Conservation (phyloP, 2,113 vertebrate genomes). For the Micronisus gabar region DNA sequence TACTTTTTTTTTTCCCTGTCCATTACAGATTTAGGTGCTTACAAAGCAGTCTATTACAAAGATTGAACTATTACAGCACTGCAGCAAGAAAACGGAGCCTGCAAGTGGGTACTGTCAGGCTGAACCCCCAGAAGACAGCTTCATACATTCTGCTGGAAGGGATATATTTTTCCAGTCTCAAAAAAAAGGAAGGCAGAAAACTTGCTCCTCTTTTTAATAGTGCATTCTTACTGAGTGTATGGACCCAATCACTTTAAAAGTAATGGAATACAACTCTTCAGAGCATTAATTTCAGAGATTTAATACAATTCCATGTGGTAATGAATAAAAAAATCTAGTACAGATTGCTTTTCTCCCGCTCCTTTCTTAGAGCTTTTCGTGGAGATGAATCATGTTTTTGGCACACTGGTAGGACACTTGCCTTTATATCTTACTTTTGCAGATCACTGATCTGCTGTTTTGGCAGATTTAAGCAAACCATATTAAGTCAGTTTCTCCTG, state of each 20-base stretch:
- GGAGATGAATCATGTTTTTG: conserved; percentile 18
- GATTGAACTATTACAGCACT: neutral
- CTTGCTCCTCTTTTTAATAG: neutral
- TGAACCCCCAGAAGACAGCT: neutral
- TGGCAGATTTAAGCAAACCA: neutral
- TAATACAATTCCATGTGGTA: neutral
- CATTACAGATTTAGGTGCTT: neutral
- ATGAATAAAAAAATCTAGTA: neutral
- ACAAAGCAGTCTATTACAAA: neutral
- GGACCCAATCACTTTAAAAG: neutral
- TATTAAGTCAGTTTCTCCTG: neutral
- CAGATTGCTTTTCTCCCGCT: neutral
- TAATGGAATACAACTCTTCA: neutral
- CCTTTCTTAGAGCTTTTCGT: neutral
- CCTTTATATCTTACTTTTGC: conserved; percentile 9
- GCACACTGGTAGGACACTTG: neutral
- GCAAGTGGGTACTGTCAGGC: neutral
- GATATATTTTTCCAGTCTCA: neutral
- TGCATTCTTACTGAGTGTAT: neutral
- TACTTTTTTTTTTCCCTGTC: neutral
- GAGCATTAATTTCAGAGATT: conserved; percentile 11
- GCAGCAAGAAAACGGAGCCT: neutral
- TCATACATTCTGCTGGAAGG: neutral
- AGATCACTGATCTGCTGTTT: neutral
- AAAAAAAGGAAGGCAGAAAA: neutral